phyloP scores from a whole-genome alignment of 23 tunicate species.

The Oikopleura albicans region DNA sequence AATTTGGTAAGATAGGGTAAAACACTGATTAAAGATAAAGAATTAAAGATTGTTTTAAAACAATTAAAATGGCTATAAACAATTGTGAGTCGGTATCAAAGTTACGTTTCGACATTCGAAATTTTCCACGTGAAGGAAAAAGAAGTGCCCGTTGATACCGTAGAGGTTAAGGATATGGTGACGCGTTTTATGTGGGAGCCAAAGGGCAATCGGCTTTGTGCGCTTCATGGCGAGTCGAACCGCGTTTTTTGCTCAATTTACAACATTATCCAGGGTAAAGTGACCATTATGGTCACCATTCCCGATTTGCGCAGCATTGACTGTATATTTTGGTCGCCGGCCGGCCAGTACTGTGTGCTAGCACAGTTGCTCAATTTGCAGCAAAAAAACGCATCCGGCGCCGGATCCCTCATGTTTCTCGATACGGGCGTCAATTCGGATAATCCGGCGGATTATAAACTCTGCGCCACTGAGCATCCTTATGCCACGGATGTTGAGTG shows the following conservation, averaged over 20 bases:
- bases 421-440: background rate
- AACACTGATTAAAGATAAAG: too few relatives aligned
- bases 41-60: too few relatives aligned
- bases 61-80: too few relatives aligned
- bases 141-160: conserved; percentile 76
- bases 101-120: conserved; percentile 55
- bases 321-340: conserved; percentile 87
- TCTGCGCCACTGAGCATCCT: conserved; percentile 41
- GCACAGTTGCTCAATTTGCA: conserved; percentile 19
- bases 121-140: conserved; percentile 77
- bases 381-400: background rate
- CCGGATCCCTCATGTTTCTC: background rate
- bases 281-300: conserved; percentile 46
- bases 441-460: background rate
- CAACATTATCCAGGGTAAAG: conserved; percentile 56
- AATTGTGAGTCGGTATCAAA: too few relatives aligned
- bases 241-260: conserved; percentile 52
- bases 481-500: conserved; percentile 78
- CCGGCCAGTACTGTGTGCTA: conserved; percentile 70
- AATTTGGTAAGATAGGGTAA: too few relatives aligned
- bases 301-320: background rate
- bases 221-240: conserved; percentile 73
- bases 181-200: conserved; percentile 94
- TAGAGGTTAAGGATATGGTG: conserved; percentile 79
- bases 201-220: conserved; percentile 74